Base-by-base conservation (phyloP, 1,140 invertebrate genomes). In the Cheumatopsyche charites region DNA sequence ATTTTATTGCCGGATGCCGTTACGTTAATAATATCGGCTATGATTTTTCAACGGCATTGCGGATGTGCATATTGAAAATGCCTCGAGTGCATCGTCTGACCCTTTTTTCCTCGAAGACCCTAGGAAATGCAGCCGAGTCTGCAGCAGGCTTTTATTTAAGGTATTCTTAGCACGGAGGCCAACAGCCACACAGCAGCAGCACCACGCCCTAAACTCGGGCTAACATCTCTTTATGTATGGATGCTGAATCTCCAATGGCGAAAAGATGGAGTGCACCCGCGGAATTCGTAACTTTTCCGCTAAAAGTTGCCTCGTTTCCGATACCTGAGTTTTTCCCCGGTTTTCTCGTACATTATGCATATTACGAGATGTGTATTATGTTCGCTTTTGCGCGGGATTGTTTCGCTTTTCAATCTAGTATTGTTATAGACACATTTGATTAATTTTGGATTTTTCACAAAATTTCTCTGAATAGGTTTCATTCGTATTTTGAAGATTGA, bases 81-180 rank as follows among this genome's bases (percentile, higher is more conserved):
- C 55, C 55, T 12, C 19, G 55, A 58, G 23, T 58, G 55, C 55
- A 58, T 26, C 55, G 21, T 58, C 55, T 36, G 55, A 58, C 55
- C 21, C 55, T 19, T 58, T 26, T 58, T 58, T 58, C 23, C 55
- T 11, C 9, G 29, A 9, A 36, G 55, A 23, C 55, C 55, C 55
- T 58, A 13, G 55, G 55, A 58, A 58, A 26, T 58, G 55, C 55
- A 58, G 17, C 23, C 1, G 55, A 9, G 55, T 58, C 55, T 52
- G n/a, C 19, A 13, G 19, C 47, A 19, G 17, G 17, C 23, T 25
- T 36, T 36, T 36, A 36, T 36, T 58, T 23, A 58, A 12, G 55
- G 55, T 58, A 58, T 58, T 58, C 55, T 58, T 25, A 25, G 55
- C 55, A 58, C 55, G 55, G 19, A 23, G 21, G 55, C 55, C 4